Percentiles rank a stretch among this genome's conserved stretches.
phyloP scores from a whole-genome alignment of 2,888 invertebrate species.

The Agrotis puta region DNA sequence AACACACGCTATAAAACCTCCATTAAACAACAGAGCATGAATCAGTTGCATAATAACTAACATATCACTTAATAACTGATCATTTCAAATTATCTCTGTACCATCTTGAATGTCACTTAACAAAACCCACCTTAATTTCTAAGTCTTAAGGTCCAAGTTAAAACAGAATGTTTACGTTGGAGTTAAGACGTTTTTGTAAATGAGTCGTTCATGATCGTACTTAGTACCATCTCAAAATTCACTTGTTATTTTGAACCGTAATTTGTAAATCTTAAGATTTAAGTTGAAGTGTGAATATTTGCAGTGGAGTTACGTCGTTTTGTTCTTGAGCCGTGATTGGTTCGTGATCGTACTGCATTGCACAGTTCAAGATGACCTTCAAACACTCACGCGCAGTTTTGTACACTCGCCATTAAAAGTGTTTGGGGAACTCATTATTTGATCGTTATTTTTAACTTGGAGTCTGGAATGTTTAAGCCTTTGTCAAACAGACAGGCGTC shows the following conservation, averaged over 20 bases:
- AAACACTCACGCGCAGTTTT: constrained; percentile 79
- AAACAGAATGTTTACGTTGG: not conserved
- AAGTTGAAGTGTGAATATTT: constrained; percentile 9
- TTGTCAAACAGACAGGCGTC: too few relatives aligned
- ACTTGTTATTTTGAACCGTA: not conserved
- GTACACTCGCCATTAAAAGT: constrained; percentile 73
- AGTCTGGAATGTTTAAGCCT: too few relatives aligned
- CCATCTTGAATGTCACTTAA: constrained; percentile 1
- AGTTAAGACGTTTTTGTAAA: constrained; percentile 63
- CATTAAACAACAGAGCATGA: constrained; percentile 44
- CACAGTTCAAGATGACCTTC: constrained; percentile 85
- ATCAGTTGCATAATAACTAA: constrained; percentile 72
- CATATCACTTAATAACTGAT: constrained; percentile 70
- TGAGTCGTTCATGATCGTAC: constrained; percentile 80
- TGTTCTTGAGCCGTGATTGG: constrained; percentile 55
- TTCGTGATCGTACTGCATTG: constrained; percentile 87
- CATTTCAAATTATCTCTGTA: constrained; percentile 60
- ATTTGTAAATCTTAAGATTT: not conserved
- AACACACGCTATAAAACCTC: constrained; percentile 34
- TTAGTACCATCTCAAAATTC: constrained; percentile 41
- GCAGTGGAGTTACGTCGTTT: constrained; percentile 62
- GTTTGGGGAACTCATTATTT: constrained; percentile 11
- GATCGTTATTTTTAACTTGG: too few relatives aligned
- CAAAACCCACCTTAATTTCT: not conserved
- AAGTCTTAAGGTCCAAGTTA: not conserved